Evolutionary conservation across 2,888 invertebrate species (phyloP), one percentile per base, ranked within the genome.

Genomic region (Listrodromus nycthemerus): DNA sequence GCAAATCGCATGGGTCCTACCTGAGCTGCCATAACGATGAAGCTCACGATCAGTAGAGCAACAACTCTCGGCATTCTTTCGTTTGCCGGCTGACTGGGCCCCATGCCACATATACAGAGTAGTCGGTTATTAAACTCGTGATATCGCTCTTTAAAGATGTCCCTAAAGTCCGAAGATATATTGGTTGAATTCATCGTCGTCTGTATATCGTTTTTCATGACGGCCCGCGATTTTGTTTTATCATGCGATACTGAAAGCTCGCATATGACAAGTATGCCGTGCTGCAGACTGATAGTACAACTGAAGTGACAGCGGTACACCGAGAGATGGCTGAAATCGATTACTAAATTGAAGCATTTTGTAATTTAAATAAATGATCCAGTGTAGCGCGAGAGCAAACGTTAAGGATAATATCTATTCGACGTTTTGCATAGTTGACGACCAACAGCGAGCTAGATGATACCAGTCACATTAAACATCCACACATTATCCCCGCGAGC

Each of bases 371-470:
- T 19, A 7, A 19, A 19, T 19, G 7, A 52, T 52, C 21, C 8
- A 52, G 2, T 21, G 52, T 21, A 4, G 52, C 8, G 21, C 7
- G 52, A 19, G 21, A 50, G 19, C 19, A 50, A 19, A 21, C 21
- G 19, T 10, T 52, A 2, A 7, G 52, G 8, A 52, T 19, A 52
- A 52, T 52, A 52, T 21, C 19, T 8, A 21, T 52, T 52, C 33
- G 33, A 16, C 69, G 52, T 8, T 33, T 52, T 52, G 52, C 52
- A 21, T 52, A 52, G 52, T 52, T 52, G 21, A 52, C 19, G n/a
- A 50, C 6, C 50, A 19, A 50, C 50, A 50, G 19, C 8, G 8
- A 33, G 33, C 33, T 7, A 8, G 2, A 33, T 33, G 8, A 33
- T 33, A 33, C 33, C 8, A 33, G 33, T 33, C 8, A 33, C 33